A percentile compares a stretch with the other conserved stretches of the same genome.
These are phyloP conservation scores for Holothuria scabra DNA, from an alignment of 53 echinoderm and acorn worm genomes.

Conservation along the genomic window DNA sequence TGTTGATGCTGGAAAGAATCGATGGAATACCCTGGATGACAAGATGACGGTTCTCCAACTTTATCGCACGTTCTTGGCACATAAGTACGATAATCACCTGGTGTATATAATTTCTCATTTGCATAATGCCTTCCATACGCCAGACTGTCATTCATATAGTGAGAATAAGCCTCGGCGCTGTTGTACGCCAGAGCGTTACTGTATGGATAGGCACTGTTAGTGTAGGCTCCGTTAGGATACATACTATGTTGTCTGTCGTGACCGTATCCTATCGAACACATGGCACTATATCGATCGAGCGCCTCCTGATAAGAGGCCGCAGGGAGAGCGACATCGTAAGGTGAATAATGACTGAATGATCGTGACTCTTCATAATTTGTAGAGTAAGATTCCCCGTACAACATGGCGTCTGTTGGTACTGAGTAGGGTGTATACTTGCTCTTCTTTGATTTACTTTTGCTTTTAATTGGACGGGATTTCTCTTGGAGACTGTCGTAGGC, in stretches of 20 bases:
- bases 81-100: conserved; percentile 38
- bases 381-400: conserved; percentile 70
- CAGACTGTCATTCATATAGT: conserved; percentile 89
- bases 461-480: conserved; percentile 76
- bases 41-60: conserved; percentile 30
- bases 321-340: conserved; percentile 92
- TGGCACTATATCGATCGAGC: conserved; percentile 89
- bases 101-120: conserved; percentile 82
- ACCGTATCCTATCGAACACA: conserved; percentile 90
- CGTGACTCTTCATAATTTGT: conserved; percentile 81
- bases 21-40: conserved; percentile 34
- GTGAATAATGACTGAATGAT: conserved; percentile 74
- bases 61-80: conserved; percentile 45
- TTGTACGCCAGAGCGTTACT: conserved; percentile 86
- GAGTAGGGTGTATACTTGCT: conserved; percentile 87
- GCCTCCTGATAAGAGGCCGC: conserved; percentile 89
- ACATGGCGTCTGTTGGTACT: conserved; percentile 75
- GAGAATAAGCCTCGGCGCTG: conserved; percentile 85
- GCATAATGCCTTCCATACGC: conserved; percentile 92
- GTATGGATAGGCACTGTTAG: conserved; percentile 80
- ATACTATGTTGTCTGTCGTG: conserved; percentile 88
- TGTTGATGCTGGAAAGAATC: conserved; percentile 39
- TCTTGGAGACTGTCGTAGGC: conserved; percentile 82
- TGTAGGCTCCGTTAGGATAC: conserved; percentile 89
- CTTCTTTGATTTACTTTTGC: conserved; percentile 81